These are phyloP conservation scores for Micrasema longulum DNA, from an alignment of 1,140 invertebrate genomes.

Conservation along the genomic window DNA sequence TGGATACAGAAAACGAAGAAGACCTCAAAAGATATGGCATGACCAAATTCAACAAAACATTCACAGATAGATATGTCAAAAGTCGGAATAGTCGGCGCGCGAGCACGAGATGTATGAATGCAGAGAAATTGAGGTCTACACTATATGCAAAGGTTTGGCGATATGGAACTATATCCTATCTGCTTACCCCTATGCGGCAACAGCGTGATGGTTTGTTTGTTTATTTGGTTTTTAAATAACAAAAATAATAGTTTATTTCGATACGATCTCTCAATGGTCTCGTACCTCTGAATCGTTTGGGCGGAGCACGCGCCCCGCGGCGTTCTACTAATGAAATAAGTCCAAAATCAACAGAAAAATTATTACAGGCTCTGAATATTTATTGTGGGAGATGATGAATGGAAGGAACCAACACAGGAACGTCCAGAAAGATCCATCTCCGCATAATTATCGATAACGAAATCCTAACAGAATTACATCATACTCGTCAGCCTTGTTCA, in stretches of 20 bases:
- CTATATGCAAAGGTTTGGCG: background rate
- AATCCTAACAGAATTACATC: too few relatives aligned
- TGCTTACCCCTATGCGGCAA: background rate
- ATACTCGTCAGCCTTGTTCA: too few relatives aligned
- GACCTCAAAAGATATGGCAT: too few relatives aligned
- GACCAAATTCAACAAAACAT: too few relatives aligned
- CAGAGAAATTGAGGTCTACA: too few relatives aligned
- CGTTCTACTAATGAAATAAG: conserved; percentile 68
- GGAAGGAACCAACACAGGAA: conserved; percentile 35
- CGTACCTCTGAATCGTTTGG: background rate
- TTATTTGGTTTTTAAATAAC: background rate
- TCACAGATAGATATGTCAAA: too few relatives aligned
- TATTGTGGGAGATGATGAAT: conserved; percentile 36
- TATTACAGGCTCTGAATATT: conserved; percentile 8
- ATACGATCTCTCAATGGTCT: background rate
- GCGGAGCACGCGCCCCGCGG: conserved; percentile 60
- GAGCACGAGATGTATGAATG: too few relatives aligned
- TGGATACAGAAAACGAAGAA: too few relatives aligned
- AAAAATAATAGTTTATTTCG: background rate
- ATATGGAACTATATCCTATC: background rate
- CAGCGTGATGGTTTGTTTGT: too few relatives aligned
- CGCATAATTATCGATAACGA: too few relatives aligned
- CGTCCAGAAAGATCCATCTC: too few relatives aligned
- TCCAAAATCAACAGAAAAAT: conserved; percentile 67
- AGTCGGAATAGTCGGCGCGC: too few relatives aligned